These are phyloP conservation scores for Sebastes taczanowskii DNA, from an alignment of 2,797 vertebrate species.

Conservation along the genomic window DNA sequence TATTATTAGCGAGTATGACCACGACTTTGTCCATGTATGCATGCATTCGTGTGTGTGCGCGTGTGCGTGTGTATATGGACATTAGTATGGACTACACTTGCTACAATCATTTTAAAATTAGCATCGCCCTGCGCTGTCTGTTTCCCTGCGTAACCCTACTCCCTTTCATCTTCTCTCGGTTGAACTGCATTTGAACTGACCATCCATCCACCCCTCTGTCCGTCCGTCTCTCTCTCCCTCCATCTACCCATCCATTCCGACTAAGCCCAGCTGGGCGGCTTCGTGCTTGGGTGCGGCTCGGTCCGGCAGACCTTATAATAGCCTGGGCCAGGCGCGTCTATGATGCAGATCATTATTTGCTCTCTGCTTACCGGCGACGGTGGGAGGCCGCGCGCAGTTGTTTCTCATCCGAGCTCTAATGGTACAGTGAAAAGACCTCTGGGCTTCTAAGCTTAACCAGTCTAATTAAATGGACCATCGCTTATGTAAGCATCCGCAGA, in stretches of 20 bases:
- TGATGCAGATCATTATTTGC: constrained; percentile 75
- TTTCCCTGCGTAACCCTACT: constrained; percentile 55
- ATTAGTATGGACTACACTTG: constrained; percentile 34
- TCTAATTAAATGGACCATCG: constrained; percentile 79
- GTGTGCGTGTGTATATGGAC: neutral
- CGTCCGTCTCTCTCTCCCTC: constrained; percentile 34
- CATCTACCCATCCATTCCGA: constrained; percentile 26
- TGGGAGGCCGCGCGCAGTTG: constrained; percentile 67
- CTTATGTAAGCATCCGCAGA: constrained; percentile 72
- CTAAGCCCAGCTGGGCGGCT: constrained; percentile 65
- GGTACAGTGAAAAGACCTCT: constrained; percentile 76
- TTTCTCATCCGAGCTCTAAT: constrained; percentile 76
- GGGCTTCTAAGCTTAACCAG: constrained; percentile 75
- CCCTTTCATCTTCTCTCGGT: constrained; percentile 64
- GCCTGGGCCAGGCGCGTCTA: constrained; percentile 51
- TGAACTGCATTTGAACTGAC: constrained; percentile 76
- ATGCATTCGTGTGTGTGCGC: neutral
- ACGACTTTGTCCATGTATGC: constrained; percentile 16
- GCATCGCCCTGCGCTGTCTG: constrained; percentile 19
- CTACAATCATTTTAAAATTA: constrained; percentile 60
- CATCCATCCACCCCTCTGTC: constrained; percentile 34
- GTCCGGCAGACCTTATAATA: constrained; percentile 67
- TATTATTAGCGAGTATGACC: neutral
- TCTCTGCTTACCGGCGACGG: constrained; percentile 59
- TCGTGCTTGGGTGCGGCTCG: constrained; percentile 53